Base-by-base conservation (phyloP, 1,140 invertebrate species). In the Battus philenor region DNA sequence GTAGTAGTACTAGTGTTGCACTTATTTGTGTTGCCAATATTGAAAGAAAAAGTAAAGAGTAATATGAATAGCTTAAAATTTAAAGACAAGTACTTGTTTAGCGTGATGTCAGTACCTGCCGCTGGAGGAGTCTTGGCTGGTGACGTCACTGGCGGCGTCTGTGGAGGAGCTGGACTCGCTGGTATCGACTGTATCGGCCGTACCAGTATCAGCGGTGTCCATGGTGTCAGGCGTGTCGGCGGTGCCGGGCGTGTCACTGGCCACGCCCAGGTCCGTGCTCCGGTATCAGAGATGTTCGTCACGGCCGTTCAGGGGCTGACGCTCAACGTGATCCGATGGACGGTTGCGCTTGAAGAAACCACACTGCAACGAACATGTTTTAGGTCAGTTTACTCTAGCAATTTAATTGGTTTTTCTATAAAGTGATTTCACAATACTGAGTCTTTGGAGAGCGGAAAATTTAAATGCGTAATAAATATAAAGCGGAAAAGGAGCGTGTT, bases 291-390 rank as follows among this genome's bases (percentile, higher is more conserved):
- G 86, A 44, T 90, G 90, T 74, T 93, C 91, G 81, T 93, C 91
- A 29, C 90, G 90, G 12, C 92, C 86, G 65, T 93, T 93, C 31
- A 97, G 81, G 4, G 95, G 95, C 76, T 96, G 93, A 26, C 93
- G 90, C 87, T 97, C 94, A 1, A 93, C 90, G 55, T 91, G 89
- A 68, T 91, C 90, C 4, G 90, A 90, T 26, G 94, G 95, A 30
- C 95, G 89, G 81, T 96, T 95, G 59, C 96, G 90, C 69, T 96
- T 95, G 87, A 97, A 98, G 90, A 97, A 97, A 46, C 95, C 95
- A 80, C 93, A 93, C 95, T 97, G 82, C 18, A 90, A 89, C 68
- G n/a, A n/a, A n/a, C n/a, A n/a, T n/a, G n/a, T n/a, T n/a, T n/a
- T n/a, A n/a, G n/a, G n/a, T n/a, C n/a, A n/a, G n/a, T n/a, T n/a